Conservation (phyloP, 2,113 vertebrate species). For the Hypanus sabinus region DNA sequence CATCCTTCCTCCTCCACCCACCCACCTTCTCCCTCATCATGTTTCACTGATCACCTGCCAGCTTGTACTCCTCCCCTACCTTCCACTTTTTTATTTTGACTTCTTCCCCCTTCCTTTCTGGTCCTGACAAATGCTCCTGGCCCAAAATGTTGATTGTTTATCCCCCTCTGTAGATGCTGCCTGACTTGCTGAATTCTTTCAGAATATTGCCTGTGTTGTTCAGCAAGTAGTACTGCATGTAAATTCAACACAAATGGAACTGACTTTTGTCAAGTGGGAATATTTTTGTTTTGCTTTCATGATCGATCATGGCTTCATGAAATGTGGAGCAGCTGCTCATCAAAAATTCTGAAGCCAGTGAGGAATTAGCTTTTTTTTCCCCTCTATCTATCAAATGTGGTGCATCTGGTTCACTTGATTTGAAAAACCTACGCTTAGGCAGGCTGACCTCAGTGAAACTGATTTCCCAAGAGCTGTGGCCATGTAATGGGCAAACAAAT, state of each 20-base stretch:
- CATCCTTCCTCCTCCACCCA: too few relatives aligned
- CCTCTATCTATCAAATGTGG: not conserved
- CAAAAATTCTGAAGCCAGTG: not conserved
- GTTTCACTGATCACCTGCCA: too few relatives aligned
- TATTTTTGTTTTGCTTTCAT: slow-evolving; percentile 26
- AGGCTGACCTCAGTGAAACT: slow-evolving; percentile 6
- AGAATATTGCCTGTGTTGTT: too few relatives aligned
- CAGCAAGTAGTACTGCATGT: not conserved
- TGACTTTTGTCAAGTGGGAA: slow-evolving; percentile 6
- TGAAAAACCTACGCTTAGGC: not conserved
- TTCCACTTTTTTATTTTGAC: too few relatives aligned
- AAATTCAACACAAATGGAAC: not conserved
- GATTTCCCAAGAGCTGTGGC: not conserved
- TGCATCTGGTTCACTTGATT: slow-evolving; percentile 14
- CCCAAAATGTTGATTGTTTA: too few relatives aligned
- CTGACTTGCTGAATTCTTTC: too few relatives aligned
- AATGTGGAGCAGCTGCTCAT: not conserved
- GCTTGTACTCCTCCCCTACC: too few relatives aligned
- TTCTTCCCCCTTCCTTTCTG: too few relatives aligned
- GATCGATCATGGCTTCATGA: not conserved
- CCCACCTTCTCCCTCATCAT: too few relatives aligned
- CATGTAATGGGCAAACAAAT: slow-evolving; percentile 27
- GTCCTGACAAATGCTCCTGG: too few relatives aligned
- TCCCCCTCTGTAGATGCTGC: too few relatives aligned
- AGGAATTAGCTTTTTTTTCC: not conserved